phyloP scores from a whole-genome alignment of 2,113 vertebrate species.

The Probosciger aterrimus region DNA sequence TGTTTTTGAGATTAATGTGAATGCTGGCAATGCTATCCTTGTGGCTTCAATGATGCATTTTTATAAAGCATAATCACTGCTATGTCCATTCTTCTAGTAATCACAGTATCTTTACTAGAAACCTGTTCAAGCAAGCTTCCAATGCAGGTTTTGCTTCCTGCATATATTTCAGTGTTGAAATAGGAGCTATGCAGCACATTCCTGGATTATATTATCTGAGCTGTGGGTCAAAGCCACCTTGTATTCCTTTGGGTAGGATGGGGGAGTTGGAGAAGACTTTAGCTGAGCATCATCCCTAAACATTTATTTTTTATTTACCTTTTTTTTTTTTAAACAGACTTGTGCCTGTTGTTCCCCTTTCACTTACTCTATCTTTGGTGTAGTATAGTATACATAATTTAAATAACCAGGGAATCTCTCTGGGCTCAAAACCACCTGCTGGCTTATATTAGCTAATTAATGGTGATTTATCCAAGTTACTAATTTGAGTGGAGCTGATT shows the following conservation, averaged over 20 bases:
- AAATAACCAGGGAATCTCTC: slow-evolving; percentile 90
- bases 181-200: slow-evolving; percentile 21
- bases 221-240: slow-evolving; percentile 75
- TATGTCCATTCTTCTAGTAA: neutral
- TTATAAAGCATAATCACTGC: neutral
- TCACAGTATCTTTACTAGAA: slow-evolving; percentile 64
- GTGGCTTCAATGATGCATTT: neutral
- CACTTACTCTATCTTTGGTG: slow-evolving; percentile 81
- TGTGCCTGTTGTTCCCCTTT: slow-evolving; percentile 78
- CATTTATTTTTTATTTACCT: neutral
- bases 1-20: neutral
- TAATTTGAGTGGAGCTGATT: slow-evolving; percentile 89
- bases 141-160: slow-evolving; percentile 55
- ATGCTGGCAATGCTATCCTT: neutral
- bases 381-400: slow-evolving; percentile 92
- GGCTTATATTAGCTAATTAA: slow-evolving; percentile 98
- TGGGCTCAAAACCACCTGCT: slow-evolving; percentile 93
- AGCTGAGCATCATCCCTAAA: slow-evolving; percentile 69
- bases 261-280: slow-evolving; percentile 73
- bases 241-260: slow-evolving; percentile 81
- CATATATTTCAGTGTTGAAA: slow-evolving; percentile 73
- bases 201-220: slow-evolving; percentile 68
- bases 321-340: slow-evolving; percentile 21
- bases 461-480: slow-evolving; percentile 94
- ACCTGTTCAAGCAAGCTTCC: slow-evolving; percentile 62